Evolutionary conservation across 2,888 invertebrate species (phyloP).

Genomic region (Pterobdella sp.): DNA sequence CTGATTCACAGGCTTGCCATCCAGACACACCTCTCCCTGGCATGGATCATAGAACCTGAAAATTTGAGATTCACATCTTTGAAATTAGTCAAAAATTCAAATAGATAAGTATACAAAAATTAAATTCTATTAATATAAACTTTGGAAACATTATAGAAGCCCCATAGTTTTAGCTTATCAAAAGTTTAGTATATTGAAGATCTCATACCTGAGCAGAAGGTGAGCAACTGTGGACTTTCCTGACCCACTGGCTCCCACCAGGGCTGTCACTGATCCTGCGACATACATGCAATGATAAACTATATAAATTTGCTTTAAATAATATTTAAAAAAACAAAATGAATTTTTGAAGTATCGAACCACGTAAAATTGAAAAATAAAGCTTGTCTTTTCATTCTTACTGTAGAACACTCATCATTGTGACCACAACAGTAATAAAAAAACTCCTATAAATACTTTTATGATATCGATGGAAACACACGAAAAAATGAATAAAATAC

Average conservation of each 20-base stretch:
- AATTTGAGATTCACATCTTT: neutral
- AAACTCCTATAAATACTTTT: neutral
- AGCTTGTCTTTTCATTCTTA: neutral
- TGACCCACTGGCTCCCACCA: constrained; percentile 84
- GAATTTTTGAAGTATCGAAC: neutral
- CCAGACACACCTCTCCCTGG: constrained; percentile 54
- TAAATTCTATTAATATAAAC: no score
- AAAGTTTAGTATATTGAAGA: constrained; percentile 27
- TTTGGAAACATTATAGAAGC: no score
- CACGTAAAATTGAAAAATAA: neutral
- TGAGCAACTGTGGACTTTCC: constrained; percentile 87
- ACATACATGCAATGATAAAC: constrained; percentile 45
- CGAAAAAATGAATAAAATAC: no score
- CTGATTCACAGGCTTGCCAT: constrained; percentile 66
- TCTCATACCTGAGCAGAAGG: constrained; percentile 69
- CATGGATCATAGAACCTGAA: constrained; percentile 26
- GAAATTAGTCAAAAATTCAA: constrained; percentile 11
- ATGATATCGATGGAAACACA: no score
- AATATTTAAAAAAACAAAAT: no score
- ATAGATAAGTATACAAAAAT: no score
- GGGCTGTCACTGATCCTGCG: constrained; percentile 65
- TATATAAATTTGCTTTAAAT: no score
- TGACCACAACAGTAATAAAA: neutral
- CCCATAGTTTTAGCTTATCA: neutral
- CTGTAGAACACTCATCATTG: neutral